These are phyloP conservation scores for Limosa lapponica DNA, from an alignment of 2,797 vertebrate genomes.

Conservation along the genomic window DNA sequence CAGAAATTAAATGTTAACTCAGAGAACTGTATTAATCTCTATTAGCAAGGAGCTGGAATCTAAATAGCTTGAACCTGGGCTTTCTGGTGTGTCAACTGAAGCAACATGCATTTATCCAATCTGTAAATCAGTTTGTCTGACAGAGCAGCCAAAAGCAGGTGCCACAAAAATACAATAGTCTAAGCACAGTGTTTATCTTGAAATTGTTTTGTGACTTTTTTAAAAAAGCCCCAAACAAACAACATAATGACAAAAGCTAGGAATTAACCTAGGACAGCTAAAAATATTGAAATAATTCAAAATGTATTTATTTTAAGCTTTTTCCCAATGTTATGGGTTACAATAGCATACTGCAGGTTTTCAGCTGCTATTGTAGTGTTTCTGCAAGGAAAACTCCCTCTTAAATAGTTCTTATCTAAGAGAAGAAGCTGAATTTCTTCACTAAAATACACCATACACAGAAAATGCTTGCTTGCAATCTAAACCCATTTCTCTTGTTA, in stretches of 20 bases:
- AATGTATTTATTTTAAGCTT: not conserved
- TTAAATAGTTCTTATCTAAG: not conserved
- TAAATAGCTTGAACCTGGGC: not conserved
- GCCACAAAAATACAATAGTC: not conserved
- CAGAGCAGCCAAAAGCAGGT: not conserved
- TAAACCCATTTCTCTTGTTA: not conserved
- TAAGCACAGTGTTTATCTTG: not conserved
- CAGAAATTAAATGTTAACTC: constrained; percentile 57
- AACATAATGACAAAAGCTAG: not conserved
- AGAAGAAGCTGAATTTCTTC: not conserved
- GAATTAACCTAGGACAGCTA: not conserved
- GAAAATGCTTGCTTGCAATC: not conserved
- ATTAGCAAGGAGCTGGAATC: constrained; percentile 52
- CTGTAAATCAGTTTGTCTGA: constrained; percentile 10
- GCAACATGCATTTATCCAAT: constrained; percentile 12
- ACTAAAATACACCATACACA: not conserved
- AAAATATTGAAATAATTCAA: not conserved
- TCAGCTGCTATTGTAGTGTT: not conserved
- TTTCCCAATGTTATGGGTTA: not conserved
- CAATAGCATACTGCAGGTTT: not conserved
- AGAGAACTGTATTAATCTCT: constrained; percentile 56
- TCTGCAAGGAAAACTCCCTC: not conserved
- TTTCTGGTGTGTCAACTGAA: constrained; percentile 34
- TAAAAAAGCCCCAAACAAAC: not conserved
- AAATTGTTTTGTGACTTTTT: not conserved